Evolutionary conservation across 2,797 vertebrate species (phyloP), one percentile per base, ranked within the genome.

Genomic region (Mastacembelus armatus): DNA sequence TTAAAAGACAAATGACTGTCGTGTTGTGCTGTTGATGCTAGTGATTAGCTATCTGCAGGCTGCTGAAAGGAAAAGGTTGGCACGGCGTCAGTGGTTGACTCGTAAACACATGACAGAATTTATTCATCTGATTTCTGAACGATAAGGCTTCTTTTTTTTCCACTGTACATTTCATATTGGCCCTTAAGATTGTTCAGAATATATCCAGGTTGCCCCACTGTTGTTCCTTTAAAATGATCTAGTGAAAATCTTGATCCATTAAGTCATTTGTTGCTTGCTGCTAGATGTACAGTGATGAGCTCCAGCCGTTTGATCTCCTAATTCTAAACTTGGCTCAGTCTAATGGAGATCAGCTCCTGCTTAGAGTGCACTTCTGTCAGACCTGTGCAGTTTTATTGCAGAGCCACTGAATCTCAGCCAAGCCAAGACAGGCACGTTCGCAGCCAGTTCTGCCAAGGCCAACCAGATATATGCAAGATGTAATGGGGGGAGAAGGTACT

Each of bases 331-430:
- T 91, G 89, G 92, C 92, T 88, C 80, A 7, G 63, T 83, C 87
- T 88, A 78, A 84, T 71, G 57, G 77, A 88, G 88, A 86, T 89
- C 84, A 83, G 76, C 80, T 88, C 89, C 84, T 90, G 91, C 91
- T 93, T 91, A 89, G 83, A 77, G 88, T 88, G 91, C 92, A 89
- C 82, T 92, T 92, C 89, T 93, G 91, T 93, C 92, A 91, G 77
- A 90, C 82, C 71, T 60, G 75, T 86, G 86, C 76, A 83, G 84
- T 86, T 86, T 88, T 88, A 89, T 81, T 85, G 78, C 83, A 74
- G 79, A 86, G 81, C 74, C 48, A 44, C 74, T 85, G 81, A n/a
- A 90, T 88, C 84, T 79, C 30, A 70, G 77, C 66, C 52, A 32
- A 83, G 73, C 74, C 76, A 74, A 77, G 84, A 63, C 30, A 32